Evolutionary conservation across 2,888 invertebrate species (phyloP).

Genomic region (Oscheius sp.): DNA sequence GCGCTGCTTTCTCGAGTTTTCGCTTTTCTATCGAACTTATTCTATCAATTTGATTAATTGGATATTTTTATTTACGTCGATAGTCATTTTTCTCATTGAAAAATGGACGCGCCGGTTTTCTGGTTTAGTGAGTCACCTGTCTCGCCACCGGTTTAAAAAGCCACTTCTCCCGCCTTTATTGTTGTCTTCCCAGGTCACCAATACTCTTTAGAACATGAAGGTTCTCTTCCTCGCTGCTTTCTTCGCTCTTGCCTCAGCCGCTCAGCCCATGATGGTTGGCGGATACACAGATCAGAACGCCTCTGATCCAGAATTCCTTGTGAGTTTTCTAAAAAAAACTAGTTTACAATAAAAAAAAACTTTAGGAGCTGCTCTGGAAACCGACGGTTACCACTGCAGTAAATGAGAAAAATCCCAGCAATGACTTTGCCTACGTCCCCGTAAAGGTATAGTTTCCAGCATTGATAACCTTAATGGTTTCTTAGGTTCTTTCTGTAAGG

Average conservation of each 20-base stretch:
- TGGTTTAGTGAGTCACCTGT: too few relatives aligned
- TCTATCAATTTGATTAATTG: too few relatives aligned
- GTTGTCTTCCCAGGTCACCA: too few relatives aligned
- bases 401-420: constrained; percentile 7
- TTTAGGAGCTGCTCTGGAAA: constrained; percentile 12
- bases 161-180: background rate
- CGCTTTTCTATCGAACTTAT: too few relatives aligned
- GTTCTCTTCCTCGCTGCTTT: background rate
- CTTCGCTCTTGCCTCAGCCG: background rate
- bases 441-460: constrained; percentile 2
- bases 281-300: constrained; percentile 54
- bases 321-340: too few relatives aligned
- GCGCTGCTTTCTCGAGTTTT: too few relatives aligned
- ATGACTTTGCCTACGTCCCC: constrained; percentile 5
- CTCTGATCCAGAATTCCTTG: constrained; percentile 45
- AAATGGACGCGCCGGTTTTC: too few relatives aligned
- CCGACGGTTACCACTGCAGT: constrained; percentile 7
- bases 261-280: constrained; percentile 38
- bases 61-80: too few relatives aligned
- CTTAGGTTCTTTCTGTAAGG: constrained; percentile 52
- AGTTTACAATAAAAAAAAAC: background rate
- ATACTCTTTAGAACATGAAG: background rate
- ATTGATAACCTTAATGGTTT: background rate
- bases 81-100: too few relatives aligned
- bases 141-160: background rate